phyloP scores from a whole-genome alignment of 2,888 invertebrate species.

The Idaea aversata region DNA sequence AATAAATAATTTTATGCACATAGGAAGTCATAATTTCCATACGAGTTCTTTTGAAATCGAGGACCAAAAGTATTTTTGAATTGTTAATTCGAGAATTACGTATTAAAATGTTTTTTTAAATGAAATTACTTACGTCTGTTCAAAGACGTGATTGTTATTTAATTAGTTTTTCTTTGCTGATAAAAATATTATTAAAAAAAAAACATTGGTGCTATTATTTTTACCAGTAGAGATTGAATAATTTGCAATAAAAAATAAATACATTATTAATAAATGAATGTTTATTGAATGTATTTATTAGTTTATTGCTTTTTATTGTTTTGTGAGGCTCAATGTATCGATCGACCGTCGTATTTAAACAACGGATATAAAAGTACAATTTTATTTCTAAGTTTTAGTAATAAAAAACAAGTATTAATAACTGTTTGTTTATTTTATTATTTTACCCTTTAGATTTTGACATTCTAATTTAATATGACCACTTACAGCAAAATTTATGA shows the following conservation, averaged over 20 bases:
- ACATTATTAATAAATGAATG: not conserved
- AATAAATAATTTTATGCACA: constrained; percentile 11
- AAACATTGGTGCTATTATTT: not conserved
- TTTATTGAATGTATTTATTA: not conserved
- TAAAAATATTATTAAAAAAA: constrained; percentile 10
- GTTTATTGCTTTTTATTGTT: not conserved
- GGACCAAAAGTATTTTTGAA: constrained; percentile 19
- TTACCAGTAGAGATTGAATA: not conserved
- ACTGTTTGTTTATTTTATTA: not conserved
- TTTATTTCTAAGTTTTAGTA: constrained; percentile 26
- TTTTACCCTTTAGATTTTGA: not conserved
- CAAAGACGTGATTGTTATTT: constrained; percentile 24
- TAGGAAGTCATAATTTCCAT: constrained; percentile 19
- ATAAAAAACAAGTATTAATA: constrained; percentile 14
- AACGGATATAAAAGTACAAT: constrained; percentile 23
- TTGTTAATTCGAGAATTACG: constrained; percentile 27
- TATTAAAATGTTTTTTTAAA: constrained; percentile 14
- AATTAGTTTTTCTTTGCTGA: constrained; percentile 15
- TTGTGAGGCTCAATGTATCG: not conserved
- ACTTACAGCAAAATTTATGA: too few species aligned
- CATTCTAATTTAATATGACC: too few species aligned
- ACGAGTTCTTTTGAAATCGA: constrained; percentile 14
- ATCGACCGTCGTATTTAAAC: constrained; percentile 3
- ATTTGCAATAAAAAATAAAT: constrained; percentile 1
- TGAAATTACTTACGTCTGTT: constrained; percentile 23